Evolutionary conservation across 2,888 invertebrate genomes (phyloP).

Genomic region (Oligia fasciuncula): DNA sequence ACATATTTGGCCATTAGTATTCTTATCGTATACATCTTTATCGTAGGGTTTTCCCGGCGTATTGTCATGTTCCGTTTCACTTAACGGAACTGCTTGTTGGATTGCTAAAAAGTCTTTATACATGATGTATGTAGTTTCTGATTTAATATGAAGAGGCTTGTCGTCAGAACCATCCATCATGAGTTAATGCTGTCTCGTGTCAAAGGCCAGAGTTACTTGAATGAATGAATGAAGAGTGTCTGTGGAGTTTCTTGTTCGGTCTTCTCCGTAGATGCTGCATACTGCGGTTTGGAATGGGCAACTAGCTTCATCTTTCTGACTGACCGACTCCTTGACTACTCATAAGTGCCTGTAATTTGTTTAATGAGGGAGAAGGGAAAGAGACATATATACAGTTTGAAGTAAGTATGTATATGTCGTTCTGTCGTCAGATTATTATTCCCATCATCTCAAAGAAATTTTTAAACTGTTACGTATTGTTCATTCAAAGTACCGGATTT

Average conservation of each 20-base stretch:
- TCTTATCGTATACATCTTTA: slow-evolving; percentile 19
- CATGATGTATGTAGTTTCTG: background rate
- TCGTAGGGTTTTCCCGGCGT: slow-evolving; percentile 42
- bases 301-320: no score
- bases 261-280: background rate
- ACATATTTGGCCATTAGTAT: slow-evolving; percentile 42
- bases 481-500: slow-evolving; percentile 20
- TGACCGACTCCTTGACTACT: background rate
- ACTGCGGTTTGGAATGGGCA: no score
- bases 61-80: slow-evolving; percentile 49
- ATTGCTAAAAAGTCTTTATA: slow-evolving; percentile 15
- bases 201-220: background rate
- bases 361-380: background rate
- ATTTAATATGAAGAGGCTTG: background rate
- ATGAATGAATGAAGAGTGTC: background rate
- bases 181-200: background rate
- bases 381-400: background rate
- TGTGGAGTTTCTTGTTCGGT: background rate
- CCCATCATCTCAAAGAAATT: slow-evolving; percentile 1
- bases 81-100: slow-evolving; percentile 30
- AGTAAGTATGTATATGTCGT: background rate
- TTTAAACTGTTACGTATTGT: background rate
- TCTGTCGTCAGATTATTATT: background rate
- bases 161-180: background rate
- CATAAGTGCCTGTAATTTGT: background rate